phyloP scores from a whole-genome alignment of 1,140 invertebrate species.

The Agrypnia vestita region DNA sequence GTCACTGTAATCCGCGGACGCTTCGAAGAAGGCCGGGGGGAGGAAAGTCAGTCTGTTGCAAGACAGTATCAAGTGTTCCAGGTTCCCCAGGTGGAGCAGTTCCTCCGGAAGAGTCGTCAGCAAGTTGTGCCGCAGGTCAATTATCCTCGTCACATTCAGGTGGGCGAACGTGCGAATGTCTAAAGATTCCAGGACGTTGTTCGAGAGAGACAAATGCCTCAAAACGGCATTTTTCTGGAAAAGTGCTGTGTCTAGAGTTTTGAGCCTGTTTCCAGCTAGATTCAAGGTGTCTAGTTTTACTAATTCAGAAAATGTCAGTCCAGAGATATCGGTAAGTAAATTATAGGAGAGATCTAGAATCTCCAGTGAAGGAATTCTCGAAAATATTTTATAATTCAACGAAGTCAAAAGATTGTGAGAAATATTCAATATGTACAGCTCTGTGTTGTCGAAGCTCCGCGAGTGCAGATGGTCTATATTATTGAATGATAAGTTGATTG shows the following conservation, averaged over 20 bases:
- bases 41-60: not conserved
- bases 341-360: not conserved
- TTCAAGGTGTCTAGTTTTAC: not conserved
- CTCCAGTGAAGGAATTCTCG: not conserved
- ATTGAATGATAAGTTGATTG: not conserved
- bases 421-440: not conserved
- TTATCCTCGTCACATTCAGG: not conserved
- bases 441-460: not conserved
- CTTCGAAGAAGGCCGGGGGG: not conserved
- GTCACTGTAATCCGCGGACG: not conserved
- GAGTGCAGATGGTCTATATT: not conserved
- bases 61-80: not conserved
- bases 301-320: not conserved
- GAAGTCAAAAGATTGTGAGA: not conserved
- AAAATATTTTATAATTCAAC: not conserved
- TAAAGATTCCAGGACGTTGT: not conserved
- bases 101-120: not conserved
- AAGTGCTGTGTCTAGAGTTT: not conserved
- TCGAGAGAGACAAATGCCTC: not conserved
- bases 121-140: not conserved
- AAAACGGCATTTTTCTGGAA: not conserved
- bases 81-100: not conserved
- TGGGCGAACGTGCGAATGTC: not conserved
- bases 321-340: not conserved
- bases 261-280: not conserved